Conservation (phyloP, 2,888 invertebrate genomes). For the Mimachlamys varia region DNA sequence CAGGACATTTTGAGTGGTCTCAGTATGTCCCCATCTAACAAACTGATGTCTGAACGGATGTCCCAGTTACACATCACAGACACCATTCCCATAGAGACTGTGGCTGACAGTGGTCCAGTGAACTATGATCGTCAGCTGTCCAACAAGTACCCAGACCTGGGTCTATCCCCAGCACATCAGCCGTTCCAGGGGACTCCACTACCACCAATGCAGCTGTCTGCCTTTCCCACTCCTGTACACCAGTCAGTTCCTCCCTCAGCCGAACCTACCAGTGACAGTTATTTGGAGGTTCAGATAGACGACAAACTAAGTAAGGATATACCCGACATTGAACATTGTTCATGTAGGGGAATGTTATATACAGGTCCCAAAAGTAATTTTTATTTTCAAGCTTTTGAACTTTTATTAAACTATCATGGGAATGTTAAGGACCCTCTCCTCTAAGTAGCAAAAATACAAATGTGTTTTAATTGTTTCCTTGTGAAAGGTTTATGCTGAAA, state of each 20-base stretch:
- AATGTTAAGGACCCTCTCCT: too few species aligned
- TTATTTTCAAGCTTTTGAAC: too few species aligned
- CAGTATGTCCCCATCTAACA: slow-evolving; percentile 59
- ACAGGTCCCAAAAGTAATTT: too few species aligned
- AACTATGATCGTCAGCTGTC: slow-evolving; percentile 57
- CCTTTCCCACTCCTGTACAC: slow-evolving; percentile 70
- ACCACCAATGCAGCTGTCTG: slow-evolving; percentile 66
- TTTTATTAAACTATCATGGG: too few species aligned
- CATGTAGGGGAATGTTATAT: too few species aligned
- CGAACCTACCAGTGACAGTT: slow-evolving; percentile 48
- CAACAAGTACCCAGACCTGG: neutral
- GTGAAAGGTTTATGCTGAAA: too few species aligned
- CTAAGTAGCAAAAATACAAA: too few species aligned
- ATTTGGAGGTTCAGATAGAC: slow-evolving; percentile 28
- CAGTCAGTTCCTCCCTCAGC: slow-evolving; percentile 53
- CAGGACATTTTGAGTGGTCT: slow-evolving; percentile 61
- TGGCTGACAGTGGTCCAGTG: slow-evolving; percentile 34
- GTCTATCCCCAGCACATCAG: slow-evolving; percentile 52
- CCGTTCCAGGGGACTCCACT: slow-evolving; percentile 59
- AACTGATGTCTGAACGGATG: slow-evolving; percentile 46
- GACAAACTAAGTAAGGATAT: neutral
- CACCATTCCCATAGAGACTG: slow-evolving; percentile 19
- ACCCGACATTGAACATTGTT: too few species aligned
- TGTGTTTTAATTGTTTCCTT: too few species aligned
- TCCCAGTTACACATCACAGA: slow-evolving; percentile 38